phyloP scores from a whole-genome alignment of 2,797 vertebrate genomes.

The Rhadinocentrus ornatus region DNA sequence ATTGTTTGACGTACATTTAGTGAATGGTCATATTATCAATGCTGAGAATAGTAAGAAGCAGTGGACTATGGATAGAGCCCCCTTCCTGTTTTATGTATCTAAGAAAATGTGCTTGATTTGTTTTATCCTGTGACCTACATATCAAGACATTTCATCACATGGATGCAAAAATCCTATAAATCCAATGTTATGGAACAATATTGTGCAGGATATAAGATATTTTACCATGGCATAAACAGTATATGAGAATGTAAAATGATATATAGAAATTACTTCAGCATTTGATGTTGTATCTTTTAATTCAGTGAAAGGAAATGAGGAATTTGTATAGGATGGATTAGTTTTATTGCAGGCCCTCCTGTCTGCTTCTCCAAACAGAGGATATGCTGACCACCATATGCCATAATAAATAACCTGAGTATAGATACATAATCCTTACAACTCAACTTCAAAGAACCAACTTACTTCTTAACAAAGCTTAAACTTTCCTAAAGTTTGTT shows the following conservation, averaged over 20 bases:
- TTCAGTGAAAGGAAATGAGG: not conserved
- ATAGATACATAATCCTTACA: not conserved
- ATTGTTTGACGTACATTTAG: not conserved
- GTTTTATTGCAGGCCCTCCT: not conserved
- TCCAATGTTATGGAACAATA: not conserved
- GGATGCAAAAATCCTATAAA: not conserved
- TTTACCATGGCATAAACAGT: not conserved
- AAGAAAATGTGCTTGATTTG: not conserved
- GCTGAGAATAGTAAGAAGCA: not conserved
- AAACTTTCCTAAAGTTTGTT: not conserved
- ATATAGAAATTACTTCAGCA: not conserved
- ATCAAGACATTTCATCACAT: not conserved
- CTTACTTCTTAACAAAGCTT: not conserved
- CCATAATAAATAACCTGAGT: not conserved
- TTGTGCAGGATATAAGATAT: not conserved
- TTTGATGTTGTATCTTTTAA: not conserved
- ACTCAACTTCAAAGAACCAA: not conserved
- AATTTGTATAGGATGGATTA: not conserved
- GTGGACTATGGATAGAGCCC: not conserved
- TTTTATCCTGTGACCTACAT: not conserved
- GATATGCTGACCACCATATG: not conserved
- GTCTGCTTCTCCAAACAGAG: too few relatives aligned
- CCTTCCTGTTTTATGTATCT: not conserved
- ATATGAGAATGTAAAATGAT: not conserved
- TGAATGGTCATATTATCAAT: not conserved